Evolutionary conservation across 2,797 vertebrate species (phyloP).

Genomic region (Knipowitschia caucasica): DNA sequence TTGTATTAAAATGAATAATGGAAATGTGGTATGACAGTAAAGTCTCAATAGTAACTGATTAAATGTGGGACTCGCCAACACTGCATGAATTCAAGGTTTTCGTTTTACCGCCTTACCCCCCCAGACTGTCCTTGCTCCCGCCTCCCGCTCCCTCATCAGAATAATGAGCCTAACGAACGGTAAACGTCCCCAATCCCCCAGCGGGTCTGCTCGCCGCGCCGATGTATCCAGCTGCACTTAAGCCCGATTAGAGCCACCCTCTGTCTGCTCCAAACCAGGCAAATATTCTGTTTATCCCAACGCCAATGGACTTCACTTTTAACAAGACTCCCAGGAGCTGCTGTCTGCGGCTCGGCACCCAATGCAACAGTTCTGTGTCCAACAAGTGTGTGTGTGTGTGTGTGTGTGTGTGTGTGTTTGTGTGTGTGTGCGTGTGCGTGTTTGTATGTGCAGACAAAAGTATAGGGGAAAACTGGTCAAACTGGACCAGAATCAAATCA

Average conservation of each 20-base stretch:
- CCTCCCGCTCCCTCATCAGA: slow-evolving; percentile 9
- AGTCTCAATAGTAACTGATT: too few species aligned
- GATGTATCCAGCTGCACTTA: slow-evolving; percentile 39
- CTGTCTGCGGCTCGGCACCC: slow-evolving; percentile 17
- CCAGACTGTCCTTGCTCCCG: background rate
- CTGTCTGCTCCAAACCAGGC: slow-evolving; percentile 12
- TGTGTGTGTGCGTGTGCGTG: too few species aligned
- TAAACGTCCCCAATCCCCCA: background rate
- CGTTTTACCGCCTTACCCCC: background rate
- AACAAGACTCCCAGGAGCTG: slow-evolving; percentile 39
- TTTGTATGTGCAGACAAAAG: too few species aligned
- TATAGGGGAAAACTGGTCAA: too few species aligned
- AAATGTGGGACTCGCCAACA: too few species aligned
- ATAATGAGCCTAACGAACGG: slow-evolving; percentile 19
- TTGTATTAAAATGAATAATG: too few species aligned
- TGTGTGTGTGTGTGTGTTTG: too few species aligned
- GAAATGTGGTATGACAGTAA: too few species aligned
- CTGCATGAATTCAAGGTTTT: too few species aligned
- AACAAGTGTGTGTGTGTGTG: too few species aligned
- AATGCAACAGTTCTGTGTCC: slow-evolving; percentile 10
- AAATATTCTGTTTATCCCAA: slow-evolving; percentile 47
- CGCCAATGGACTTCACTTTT: slow-evolving; percentile 40
- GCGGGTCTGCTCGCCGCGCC: slow-evolving; percentile 19
- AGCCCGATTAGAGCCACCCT: slow-evolving; percentile 24
- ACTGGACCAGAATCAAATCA: too few species aligned